Percentiles rank a stretch among this genome's conserved stretches.
Evolutionary conservation across 2,113 vertebrate species (phyloP).

Genomic region (Heterochromis multidens): DNA sequence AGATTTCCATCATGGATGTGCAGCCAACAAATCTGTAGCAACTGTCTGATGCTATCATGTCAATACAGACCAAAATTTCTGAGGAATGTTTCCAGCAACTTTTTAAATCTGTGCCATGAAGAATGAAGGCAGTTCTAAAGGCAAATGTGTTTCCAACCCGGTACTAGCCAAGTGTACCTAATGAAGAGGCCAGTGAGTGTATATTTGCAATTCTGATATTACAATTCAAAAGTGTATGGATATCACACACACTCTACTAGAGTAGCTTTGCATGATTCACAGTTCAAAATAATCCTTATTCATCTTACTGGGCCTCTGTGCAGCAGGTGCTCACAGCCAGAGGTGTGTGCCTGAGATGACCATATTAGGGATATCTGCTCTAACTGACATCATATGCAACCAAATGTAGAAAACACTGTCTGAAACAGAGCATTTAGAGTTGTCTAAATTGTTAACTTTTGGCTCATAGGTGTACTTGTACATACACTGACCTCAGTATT

Average conservation of each 20-base stretch:
- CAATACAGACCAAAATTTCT: not conserved
- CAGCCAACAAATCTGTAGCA: not conserved
- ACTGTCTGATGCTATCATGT: not conserved
- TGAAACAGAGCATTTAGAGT: not conserved
- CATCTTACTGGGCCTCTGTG: not conserved
- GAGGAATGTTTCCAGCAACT: not conserved
- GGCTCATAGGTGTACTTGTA: not conserved
- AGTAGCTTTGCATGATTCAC: not conserved
- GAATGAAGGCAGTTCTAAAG: not conserved
- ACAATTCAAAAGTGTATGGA: not conserved
- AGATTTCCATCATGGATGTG: accelerated
- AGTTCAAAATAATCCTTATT: not conserved
- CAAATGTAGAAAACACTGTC: not conserved
- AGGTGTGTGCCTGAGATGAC: not conserved
- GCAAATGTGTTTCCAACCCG: not conserved
- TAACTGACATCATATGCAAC: not conserved
- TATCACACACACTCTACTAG: accelerated
- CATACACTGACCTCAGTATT: not conserved
- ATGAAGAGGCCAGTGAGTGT: not conserved
- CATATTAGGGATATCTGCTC: not conserved
- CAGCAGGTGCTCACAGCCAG: no score
- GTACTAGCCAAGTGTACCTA: not conserved
- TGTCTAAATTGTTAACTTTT: not conserved
- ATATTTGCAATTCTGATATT: not conserved
- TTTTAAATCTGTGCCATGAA: not conserved